A percentile compares a stretch with the other conserved stretches of the same genome.
Evolutionary conservation across 1,140 invertebrate species (phyloP).

Genomic region (Laupala kohalensis): DNA sequence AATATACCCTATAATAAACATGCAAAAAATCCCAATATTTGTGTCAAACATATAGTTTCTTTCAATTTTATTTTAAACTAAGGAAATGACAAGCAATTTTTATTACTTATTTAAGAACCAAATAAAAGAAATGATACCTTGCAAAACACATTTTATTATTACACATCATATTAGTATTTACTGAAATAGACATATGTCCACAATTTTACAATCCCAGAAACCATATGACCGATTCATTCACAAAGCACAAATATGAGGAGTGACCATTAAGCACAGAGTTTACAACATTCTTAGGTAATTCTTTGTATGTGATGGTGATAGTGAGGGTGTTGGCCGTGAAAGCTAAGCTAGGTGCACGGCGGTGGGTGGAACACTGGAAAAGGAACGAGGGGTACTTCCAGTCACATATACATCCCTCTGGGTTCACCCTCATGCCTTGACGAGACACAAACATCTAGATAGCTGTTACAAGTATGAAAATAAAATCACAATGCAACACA

Average conservation of each 20-base stretch:
- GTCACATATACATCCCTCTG: not conserved
- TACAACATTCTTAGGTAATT: not conserved
- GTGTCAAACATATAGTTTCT: not conserved
- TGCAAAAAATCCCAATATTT: not conserved
- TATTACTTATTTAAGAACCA: not conserved
- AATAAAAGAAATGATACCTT: not conserved
- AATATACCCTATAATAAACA: not conserved
- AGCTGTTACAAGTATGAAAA: not conserved
- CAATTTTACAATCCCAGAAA: not conserved
- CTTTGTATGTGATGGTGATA: not conserved
- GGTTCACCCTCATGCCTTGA: not conserved
- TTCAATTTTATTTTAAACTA: not conserved
- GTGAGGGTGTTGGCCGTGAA: slow-evolving; percentile 3
- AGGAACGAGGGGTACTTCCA: not conserved
- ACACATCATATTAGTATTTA: not conserved
- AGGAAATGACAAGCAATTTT: not conserved
- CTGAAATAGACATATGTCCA: not conserved
- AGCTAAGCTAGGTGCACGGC: not conserved
- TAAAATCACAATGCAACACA: not conserved
- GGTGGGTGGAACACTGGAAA: not conserved
- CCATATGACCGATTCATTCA: slow-evolving; percentile 1
- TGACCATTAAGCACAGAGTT: slow-evolving; percentile 4
- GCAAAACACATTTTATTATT: not conserved
- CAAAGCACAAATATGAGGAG: slow-evolving; percentile 9
- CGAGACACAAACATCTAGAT: not conserved